phyloP scores from a whole-genome alignment of 2,113 vertebrate species.

The Phoxinus phoxinus region DNA sequence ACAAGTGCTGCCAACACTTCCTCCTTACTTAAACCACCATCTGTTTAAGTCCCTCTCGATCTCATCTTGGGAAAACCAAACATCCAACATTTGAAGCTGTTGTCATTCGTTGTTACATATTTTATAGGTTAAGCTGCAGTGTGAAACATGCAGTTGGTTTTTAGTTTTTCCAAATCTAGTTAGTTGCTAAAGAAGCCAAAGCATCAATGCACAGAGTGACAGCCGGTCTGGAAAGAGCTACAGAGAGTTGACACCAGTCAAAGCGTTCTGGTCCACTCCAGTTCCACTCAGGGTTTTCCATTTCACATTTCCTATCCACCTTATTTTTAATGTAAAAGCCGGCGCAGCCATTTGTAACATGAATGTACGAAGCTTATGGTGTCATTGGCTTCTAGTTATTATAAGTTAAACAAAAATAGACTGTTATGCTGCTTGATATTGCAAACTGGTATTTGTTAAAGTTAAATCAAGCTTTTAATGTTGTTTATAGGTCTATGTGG shows the following conservation, averaged over 20 bases:
- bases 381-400: too few relatives aligned
- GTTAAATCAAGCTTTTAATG: too few relatives aligned
- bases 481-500: too few relatives aligned
- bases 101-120: constrained; percentile 14
- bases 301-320: background rate
- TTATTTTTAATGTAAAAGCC: too few relatives aligned
- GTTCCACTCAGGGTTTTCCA: background rate
- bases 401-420: too few relatives aligned
- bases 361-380: too few relatives aligned
- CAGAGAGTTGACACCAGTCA: background rate
- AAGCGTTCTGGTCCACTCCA: background rate
- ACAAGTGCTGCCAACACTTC: background rate
- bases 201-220: background rate
- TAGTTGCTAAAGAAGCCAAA: background rate
- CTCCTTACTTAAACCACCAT: constrained; percentile 3
- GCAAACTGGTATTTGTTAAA: too few relatives aligned
- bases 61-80: background rate
- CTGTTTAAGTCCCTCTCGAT: constrained; percentile 2
- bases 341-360: too few relatives aligned
- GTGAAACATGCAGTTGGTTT: background rate
- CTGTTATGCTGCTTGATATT: too few relatives aligned
- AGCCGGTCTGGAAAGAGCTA: background rate
- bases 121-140: background rate
- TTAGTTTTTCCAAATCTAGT: background rate
- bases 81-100: background rate